Conservation (phyloP, 2,797 vertebrate species). For the Gallinago stenura region DNA sequence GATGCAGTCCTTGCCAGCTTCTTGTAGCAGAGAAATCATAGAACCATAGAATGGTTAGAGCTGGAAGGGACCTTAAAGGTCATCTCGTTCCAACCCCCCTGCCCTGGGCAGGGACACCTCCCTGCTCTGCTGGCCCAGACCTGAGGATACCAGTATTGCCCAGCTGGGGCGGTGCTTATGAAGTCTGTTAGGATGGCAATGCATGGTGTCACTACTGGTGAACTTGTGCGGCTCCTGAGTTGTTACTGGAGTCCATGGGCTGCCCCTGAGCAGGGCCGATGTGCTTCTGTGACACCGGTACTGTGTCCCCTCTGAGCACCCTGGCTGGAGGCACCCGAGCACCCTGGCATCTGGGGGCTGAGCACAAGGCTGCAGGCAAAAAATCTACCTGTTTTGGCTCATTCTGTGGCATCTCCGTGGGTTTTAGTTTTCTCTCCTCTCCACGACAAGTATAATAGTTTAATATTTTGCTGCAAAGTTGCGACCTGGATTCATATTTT, state of each 20-base stretch:
- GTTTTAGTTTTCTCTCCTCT: neutral
- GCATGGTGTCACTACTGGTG: too few relatives aligned
- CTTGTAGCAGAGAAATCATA: neutral
- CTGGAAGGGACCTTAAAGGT: too few relatives aligned
- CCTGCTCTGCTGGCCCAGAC: neutral
- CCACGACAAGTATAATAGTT: neutral
- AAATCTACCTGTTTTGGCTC: neutral
- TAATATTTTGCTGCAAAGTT: neutral
- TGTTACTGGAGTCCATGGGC: accelerated
- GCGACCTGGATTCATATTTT: neutral
- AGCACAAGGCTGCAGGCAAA: neutral
- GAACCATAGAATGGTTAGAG: too few relatives aligned
- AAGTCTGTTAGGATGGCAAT: neutral
- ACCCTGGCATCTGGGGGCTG: neutral
- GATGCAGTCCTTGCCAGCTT: neutral
- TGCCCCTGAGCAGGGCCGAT: neutral
- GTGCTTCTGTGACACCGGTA: neutral
- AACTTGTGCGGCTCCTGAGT: neutral
- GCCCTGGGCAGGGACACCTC: too few relatives aligned
- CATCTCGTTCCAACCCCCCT: too few relatives aligned
- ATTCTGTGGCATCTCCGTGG: neutral
- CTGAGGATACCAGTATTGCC: too few relatives aligned
- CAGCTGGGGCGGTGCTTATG: accelerated
- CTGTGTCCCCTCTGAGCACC: accelerated
- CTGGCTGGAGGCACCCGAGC: too few relatives aligned